Evolutionary conservation across 2,888 invertebrate genomes (phyloP), one percentile per base, ranked within the genome.

Genomic region (Torymus texanus): DNA sequence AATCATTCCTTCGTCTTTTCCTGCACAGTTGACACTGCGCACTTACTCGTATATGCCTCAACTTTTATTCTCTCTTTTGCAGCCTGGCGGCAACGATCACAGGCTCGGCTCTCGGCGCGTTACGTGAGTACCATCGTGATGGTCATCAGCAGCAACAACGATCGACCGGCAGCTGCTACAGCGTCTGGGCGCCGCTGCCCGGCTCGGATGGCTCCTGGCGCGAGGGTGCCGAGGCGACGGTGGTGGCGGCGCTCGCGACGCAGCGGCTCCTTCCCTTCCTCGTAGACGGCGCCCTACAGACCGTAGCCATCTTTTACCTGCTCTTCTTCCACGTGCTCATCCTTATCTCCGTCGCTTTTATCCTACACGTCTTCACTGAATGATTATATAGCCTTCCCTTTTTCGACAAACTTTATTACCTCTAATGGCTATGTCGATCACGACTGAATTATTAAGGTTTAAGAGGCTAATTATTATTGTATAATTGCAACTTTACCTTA

Each of bases 81-180:
- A 87, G 87, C 81, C 79, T 86, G 58, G 81, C 75, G 77, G 84
- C 83, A 72, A 65, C 79, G 65, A 79, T 87, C 53, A 71, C 84
- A 51, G 78, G 78, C 56, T 71, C 75, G 41, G 83, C 83, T n/a
- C 62, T 85, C n/a, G 85, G 83, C 16, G 78, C 76, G 24, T 79
- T 88, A 81, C 87, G 87, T 88, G 83, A 88, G 87, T 87, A 86
- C 70, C 62, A 70, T 29, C 63, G 13, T 41, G 59, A n/a, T 13
- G 56, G 29, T 56, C 68, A 68, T 56, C 68, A 29, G 14, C 55
- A 68, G 59, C 21, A 41, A 41, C 62, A 62, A 0, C 16, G n/a
- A 18, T 72, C 51, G 70, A 18, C n/a, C 53, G 61, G 55, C n/a
- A 51, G 68, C 67, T 66, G 59, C 67, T 41, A 61, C 61, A 68